These are phyloP conservation scores for Cactoblastis cactorum DNA, from an alignment of 2,888 invertebrate species.

Conservation along the genomic window DNA sequence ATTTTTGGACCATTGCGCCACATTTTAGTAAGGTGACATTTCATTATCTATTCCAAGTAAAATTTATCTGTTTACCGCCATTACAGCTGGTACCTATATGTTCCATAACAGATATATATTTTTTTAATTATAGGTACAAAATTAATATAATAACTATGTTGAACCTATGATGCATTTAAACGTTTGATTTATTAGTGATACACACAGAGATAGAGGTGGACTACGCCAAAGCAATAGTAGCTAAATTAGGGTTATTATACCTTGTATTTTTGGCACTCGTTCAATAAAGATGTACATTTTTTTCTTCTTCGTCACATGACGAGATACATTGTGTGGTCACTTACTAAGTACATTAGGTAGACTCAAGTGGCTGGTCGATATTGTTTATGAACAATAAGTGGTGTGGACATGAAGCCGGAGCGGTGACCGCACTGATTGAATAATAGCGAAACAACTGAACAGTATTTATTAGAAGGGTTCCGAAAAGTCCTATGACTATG, in stretches of 20 bases:
- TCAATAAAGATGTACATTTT: neutral
- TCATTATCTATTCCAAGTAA: neutral
- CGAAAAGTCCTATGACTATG: constrained; percentile 6
- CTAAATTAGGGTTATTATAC: no score
- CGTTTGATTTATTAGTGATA: no score
- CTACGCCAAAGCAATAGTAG: no score
- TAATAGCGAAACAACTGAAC: constrained; percentile 42
- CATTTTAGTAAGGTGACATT: constrained; percentile 9
- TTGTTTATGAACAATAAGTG: constrained; percentile 50
- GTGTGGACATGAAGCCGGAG: constrained; percentile 32
- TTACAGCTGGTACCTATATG: neutral
- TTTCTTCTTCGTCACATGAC: neutral
- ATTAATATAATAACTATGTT: no score
- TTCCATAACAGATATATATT: neutral
- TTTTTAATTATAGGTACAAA: no score
- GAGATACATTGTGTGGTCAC: constrained; percentile 22
- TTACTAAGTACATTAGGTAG: constrained; percentile 25
- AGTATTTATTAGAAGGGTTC: constrained; percentile 44
- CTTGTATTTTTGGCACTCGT: neutral
- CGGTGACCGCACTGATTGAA: constrained; percentile 60
- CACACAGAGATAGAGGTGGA: no score
- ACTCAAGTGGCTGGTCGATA: constrained; percentile 25
- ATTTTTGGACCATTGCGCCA: neutral
- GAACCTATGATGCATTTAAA: no score
- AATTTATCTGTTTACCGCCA: neutral